A percentile compares a stretch with the other conserved stretches of the same genome.
These are phyloP conservation scores for Acridotheres tristis DNA, from an alignment of 2,797 vertebrate genomes.

Conservation along the genomic window DNA sequence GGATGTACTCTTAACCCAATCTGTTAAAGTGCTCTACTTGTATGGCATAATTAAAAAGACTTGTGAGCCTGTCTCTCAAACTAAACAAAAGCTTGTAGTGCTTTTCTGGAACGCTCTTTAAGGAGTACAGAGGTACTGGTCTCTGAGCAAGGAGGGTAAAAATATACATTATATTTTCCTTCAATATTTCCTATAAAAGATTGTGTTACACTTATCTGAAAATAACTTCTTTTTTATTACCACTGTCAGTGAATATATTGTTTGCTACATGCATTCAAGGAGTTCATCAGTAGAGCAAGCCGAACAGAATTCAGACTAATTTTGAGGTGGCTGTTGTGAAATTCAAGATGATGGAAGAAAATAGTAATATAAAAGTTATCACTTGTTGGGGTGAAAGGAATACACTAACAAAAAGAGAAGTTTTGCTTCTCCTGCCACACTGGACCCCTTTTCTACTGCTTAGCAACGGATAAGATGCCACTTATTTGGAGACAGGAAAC, in stretches of 20 bases:
- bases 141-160: not conserved
- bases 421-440: not conserved
- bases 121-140: not conserved
- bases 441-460: constrained; percentile 4
- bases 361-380: constrained; percentile 14
- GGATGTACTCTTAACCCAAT: constrained; percentile 21
- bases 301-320: not conserved
- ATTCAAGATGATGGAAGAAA: not conserved
- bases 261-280: not conserved
- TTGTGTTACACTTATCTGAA: not conserved
- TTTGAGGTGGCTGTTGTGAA: not conserved
- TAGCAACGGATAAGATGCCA: constrained; percentile 56
- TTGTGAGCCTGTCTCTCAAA: constrained; percentile 14
- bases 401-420: not conserved
- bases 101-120: not conserved
- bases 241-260: not conserved
- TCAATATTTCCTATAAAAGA: not conserved
- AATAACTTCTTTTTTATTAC: not conserved
- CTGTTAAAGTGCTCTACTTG: not conserved
- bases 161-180: not conserved
- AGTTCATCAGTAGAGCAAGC: not conserved
- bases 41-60: constrained; percentile 28
- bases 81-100: not conserved
- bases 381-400: not conserved
- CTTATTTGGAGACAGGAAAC: constrained; percentile 69